Conservation (phyloP, 2,888 invertebrate genomes). For the Smittia aterrima region DNA sequence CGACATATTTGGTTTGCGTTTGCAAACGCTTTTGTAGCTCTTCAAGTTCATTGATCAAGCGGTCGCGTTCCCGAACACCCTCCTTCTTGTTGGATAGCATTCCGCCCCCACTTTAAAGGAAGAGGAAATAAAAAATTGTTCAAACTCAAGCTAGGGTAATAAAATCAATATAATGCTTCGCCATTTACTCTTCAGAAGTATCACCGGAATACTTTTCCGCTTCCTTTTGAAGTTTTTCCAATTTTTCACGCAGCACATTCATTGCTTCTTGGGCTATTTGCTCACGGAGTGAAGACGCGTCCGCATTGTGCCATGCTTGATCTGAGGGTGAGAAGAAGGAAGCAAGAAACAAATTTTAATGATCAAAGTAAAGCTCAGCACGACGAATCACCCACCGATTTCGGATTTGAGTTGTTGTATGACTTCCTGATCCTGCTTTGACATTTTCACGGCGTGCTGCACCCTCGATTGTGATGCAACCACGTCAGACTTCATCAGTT, state of each 20-base stretch:
- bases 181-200: constrained; percentile 46
- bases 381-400: constrained; percentile 47
- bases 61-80: constrained; percentile 46
- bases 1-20: constrained; percentile 50
- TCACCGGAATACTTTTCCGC: constrained; percentile 48
- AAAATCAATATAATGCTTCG: not conserved
- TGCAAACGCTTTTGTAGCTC: constrained; percentile 51
- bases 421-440: constrained; percentile 50
- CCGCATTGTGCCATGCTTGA: constrained; percentile 53
- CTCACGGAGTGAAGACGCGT: constrained; percentile 52
- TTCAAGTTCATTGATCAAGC: constrained; percentile 50
- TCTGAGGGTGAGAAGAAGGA: constrained; percentile 45
- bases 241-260: constrained; percentile 48
- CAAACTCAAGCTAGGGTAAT: not conserved
- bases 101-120: constrained; percentile 31
- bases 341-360: not conserved
- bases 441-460: constrained; percentile 47
- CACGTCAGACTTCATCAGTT: constrained; percentile 48
- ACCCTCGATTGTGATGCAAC: constrained; percentile 46
- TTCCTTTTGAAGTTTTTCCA: constrained; percentile 49
- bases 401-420: constrained; percentile 50
- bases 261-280: constrained; percentile 52
- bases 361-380: not conserved
- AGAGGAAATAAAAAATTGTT: not conserved
- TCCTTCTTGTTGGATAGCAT: constrained; percentile 46